Percentiles rank a stretch among this genome's conserved stretches.
phyloP scores from a whole-genome alignment of 2,888 invertebrate genomes.

The Galerucella nymphaeae region DNA sequence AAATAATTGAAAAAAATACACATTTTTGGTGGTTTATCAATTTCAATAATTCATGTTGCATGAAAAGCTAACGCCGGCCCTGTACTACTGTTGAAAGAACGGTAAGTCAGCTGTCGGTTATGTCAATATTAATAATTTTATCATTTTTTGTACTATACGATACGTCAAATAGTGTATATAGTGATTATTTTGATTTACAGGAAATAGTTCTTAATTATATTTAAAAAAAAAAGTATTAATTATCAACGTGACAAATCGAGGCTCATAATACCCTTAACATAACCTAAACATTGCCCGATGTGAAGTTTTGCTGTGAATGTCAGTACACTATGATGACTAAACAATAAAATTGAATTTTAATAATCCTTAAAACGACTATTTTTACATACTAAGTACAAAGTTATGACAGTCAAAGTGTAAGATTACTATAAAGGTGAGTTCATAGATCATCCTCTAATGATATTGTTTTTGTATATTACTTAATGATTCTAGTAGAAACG shows the following conservation, averaged over 20 bases:
- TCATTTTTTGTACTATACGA: neutral
- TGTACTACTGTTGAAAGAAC: neutral
- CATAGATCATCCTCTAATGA: too few relatives aligned
- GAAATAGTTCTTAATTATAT: neutral
- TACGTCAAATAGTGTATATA: neutral
- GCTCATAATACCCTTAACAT: constrained; percentile 8
- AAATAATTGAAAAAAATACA: too few relatives aligned
- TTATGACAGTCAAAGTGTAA: neutral
- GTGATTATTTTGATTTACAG: too few relatives aligned
- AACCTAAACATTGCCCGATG: constrained; percentile 11
- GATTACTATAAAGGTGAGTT: neutral
- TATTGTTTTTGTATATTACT: too few relatives aligned
- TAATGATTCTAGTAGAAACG: too few relatives aligned
- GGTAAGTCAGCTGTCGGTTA: neutral
- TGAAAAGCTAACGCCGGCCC: neutral
- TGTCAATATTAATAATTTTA: neutral
- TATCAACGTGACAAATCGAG: constrained; percentile 6
- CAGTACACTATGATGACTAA: constrained; percentile 40
- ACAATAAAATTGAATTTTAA: constrained; percentile 37
- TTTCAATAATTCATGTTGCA: neutral
- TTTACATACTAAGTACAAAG: neutral
- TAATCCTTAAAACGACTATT: constrained; percentile 9
- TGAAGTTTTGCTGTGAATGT: constrained; percentile 8
- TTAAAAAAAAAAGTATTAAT: neutral
- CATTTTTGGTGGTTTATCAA: too few relatives aligned